phyloP scores from a whole-genome alignment of 92 coral and sea anemone genomes.

The Parazoanthus darwini region DNA sequence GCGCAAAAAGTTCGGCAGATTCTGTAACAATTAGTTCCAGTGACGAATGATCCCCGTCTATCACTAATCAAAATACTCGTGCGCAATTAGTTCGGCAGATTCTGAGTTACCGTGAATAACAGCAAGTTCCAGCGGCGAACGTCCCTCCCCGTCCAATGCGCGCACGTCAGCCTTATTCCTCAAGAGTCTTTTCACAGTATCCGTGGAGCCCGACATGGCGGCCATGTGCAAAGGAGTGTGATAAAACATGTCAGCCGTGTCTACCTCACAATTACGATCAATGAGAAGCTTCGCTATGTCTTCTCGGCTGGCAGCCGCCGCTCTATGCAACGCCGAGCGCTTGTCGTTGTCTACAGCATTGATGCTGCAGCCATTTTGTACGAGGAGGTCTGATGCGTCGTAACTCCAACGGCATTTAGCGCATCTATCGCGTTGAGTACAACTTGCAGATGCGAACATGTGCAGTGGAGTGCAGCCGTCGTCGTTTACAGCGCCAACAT shows the following conservation, averaged over 20 bases:
- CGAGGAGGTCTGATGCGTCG: conserved; percentile 69
- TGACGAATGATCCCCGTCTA: background rate
- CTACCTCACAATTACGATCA: conserved; percentile 61
- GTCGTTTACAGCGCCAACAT: conserved; percentile 61
- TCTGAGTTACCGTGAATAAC: conserved; percentile 11
- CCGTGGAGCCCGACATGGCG: conserved; percentile 60
- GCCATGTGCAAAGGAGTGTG: conserved; percentile 74
- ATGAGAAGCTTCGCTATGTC: conserved; percentile 73
- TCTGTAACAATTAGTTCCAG: no score
- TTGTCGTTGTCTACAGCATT: conserved; percentile 67
- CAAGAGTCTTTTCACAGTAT: conserved; percentile 52
- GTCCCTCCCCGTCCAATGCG: conserved; percentile 53
- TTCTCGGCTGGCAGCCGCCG: conserved; percentile 75
- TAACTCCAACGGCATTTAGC: conserved; percentile 77
- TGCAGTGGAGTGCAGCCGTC: conserved; percentile 77
- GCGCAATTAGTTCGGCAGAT: conserved; percentile 2
- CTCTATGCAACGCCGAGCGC: conserved; percentile 67
- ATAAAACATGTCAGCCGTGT: conserved; percentile 14
- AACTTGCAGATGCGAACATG: conserved; percentile 63
- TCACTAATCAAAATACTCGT: background rate
- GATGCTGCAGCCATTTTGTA: conserved; percentile 64
- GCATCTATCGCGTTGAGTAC: conserved; percentile 57
- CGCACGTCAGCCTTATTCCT: conserved; percentile 57
- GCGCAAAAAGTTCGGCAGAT: no score
- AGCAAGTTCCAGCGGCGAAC: conserved; percentile 67